These are phyloP conservation scores for Drosophila acutilabella DNA, from an alignment of 2,888 invertebrate genomes.

Conservation along the genomic window DNA sequence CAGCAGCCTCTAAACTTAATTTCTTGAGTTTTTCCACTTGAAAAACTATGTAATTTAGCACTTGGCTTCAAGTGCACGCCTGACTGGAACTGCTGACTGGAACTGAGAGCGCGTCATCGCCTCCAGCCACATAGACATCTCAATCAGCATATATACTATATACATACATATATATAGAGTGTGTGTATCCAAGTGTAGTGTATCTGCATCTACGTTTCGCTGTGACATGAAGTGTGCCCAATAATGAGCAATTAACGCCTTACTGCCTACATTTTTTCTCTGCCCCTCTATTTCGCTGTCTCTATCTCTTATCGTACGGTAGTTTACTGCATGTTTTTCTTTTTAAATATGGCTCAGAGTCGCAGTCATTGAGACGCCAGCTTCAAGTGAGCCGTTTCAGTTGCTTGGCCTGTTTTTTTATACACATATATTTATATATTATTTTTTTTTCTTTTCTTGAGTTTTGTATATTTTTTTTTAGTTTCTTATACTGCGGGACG, in stretches of 20 bases:
- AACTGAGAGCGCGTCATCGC: slow-evolving; percentile 54
- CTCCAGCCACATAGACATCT: slow-evolving; percentile 65
- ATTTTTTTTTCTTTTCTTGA: slow-evolving; percentile 4
- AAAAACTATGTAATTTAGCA: slow-evolving; percentile 81
- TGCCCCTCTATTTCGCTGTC: slow-evolving; percentile 12
- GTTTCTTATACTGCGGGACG: slow-evolving; percentile 39
- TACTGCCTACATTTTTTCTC: slow-evolving; percentile 66
- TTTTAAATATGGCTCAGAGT: slow-evolving; percentile 64
- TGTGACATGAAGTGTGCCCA: slow-evolving; percentile 84
- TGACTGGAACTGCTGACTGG: slow-evolving; percentile 37
- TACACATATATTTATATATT: slow-evolving; percentile 4
- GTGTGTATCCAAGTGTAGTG: neutral
- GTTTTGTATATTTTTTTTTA: slow-evolving; percentile 11
- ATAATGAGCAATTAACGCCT: slow-evolving; percentile 84
- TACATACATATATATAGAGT: too few species aligned
- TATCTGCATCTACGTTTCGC: slow-evolving; percentile 59
- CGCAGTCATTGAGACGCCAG: slow-evolving; percentile 56
- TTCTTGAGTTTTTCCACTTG: slow-evolving; percentile 79
- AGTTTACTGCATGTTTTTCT: slow-evolving; percentile 67
- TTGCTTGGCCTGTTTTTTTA: slow-evolving; percentile 56
- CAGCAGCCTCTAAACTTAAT: slow-evolving; percentile 74
- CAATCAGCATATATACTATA: slow-evolving; percentile 55
- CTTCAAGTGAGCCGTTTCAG: slow-evolving; percentile 54
- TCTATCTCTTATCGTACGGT: slow-evolving; percentile 59
- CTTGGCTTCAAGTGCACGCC: slow-evolving; percentile 69